Evolutionary conservation across 1,140 invertebrate species (phyloP), one percentile per base, ranked within the genome.

Genomic region (Melanaphis sacchari): DNA sequence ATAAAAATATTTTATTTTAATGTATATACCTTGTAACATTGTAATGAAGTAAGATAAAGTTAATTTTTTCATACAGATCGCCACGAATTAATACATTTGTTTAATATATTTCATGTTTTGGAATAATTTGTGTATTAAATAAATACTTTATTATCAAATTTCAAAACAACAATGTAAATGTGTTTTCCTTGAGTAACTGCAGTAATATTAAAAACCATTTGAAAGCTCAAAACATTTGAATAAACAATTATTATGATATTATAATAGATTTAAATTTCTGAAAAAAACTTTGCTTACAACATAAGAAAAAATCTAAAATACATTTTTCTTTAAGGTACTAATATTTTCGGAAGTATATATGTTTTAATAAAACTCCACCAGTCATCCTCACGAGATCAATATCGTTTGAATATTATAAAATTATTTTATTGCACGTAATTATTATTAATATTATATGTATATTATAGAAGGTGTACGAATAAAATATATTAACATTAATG

Each of bases 401-500:
- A 18, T 18, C 21, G 31, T 76, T 76, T 76, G 31, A 76, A 76
- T 76, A 76, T 18, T n/a, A 36, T 76, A n/a, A 15, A n/a, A 76
- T 76, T 76, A 76, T 76, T 76, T 76, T n/a, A 76, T 76, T 76
- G 18, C 15, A 76, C 31, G 46, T 76, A n/a, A n/a, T 76, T 76
- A 76, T 76, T 76, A 76, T n/a, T 76, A 76, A n/a, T 76, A 76
- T 76, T 76, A 66, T 76, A 76, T n/a, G n/a, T 76, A 76, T 15
- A 18, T n/a, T 6, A 11, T 76, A 15, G 31, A 76, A 76, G 31
- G 59, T n/a, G 59, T 1, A n/a, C 5, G 15, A 18, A 18, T 76
- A 5, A n/a, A 76, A n/a, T 76, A 66, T 66, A 5, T 76, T 76
- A 59, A 31, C 15, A 76, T n/a, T 76, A 76, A 76, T 5, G 15